Conservation (phyloP, 2,113 vertebrate species). For the Phasianus colchicus region DNA sequence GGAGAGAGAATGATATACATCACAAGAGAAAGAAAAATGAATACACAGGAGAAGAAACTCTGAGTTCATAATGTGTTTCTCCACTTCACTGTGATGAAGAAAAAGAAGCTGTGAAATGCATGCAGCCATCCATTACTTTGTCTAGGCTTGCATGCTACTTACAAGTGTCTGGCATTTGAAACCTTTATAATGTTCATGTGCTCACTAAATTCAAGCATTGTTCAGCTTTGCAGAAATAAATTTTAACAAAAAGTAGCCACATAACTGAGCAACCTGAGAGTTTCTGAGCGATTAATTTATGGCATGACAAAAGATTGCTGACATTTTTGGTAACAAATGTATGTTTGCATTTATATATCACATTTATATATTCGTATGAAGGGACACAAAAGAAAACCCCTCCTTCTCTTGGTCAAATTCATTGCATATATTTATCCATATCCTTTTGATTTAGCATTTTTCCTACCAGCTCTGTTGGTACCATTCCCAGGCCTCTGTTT, state of each 20-base stretch:
- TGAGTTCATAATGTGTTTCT: not conserved
- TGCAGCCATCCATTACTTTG: not conserved
- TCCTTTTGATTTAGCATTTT: not conserved
- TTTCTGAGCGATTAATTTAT: constrained; percentile 2
- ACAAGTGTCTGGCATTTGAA: not conserved
- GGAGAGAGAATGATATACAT: not conserved
- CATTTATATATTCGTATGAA: not conserved
- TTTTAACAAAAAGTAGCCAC: not conserved
- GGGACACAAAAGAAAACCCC: not conserved
- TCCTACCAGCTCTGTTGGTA: not conserved
- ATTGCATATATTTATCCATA: not conserved
- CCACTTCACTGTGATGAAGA: not conserved
- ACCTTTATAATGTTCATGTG: not conserved
- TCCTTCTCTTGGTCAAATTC: not conserved
- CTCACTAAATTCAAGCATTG: not conserved
- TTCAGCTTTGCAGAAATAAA: not conserved
- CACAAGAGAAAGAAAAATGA: not conserved
- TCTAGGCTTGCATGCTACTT: not conserved
- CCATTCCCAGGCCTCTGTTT: not conserved
- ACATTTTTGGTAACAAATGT: not conserved
- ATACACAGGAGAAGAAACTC: not conserved
- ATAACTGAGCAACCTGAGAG: not conserved
- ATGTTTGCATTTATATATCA: not conserved
- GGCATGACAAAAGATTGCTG: not conserved
- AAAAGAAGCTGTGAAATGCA: not conserved